phyloP scores from a whole-genome alignment of 2,113 vertebrate genomes.

The Dryoscopus gambensis region DNA sequence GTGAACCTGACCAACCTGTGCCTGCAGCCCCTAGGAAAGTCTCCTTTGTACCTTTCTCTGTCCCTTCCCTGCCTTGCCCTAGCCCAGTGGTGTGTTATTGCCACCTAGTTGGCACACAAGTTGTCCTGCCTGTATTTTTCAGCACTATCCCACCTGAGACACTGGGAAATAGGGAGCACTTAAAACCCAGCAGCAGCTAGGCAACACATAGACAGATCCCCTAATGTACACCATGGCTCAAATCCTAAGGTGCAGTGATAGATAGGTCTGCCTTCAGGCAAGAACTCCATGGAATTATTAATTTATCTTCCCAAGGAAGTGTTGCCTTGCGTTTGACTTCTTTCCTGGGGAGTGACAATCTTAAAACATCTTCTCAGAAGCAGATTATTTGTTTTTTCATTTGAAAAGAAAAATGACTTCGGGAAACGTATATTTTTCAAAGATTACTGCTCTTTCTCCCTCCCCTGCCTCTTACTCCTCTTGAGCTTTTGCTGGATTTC shows the following conservation, averaged over 20 bases:
- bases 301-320: background rate
- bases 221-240: background rate
- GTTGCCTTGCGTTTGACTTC: background rate
- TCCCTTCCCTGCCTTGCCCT: background rate
- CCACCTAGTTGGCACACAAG: background rate
- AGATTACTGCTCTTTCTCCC: background rate
- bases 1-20: background rate
- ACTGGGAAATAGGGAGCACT: background rate
- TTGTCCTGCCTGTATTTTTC: background rate
- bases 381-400: background rate
- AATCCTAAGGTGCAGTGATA: background rate
- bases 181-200: background rate
- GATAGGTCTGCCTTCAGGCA: background rate
- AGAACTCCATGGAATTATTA: background rate
- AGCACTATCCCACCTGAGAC: background rate
- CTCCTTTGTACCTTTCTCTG: background rate
- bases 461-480: background rate
- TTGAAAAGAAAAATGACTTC: background rate
- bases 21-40: background rate
- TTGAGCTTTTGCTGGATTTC: background rate
- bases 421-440: background rate
- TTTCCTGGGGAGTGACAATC: background rate
- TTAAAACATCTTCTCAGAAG: background rate
- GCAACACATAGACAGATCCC: background rate
- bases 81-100: background rate